Percentiles rank a stretch among this genome's conserved stretches.
Evolutionary conservation across 53 echinoderm and acorn worm genomes (phyloP).

Genomic region (Holothuria scabra): DNA sequence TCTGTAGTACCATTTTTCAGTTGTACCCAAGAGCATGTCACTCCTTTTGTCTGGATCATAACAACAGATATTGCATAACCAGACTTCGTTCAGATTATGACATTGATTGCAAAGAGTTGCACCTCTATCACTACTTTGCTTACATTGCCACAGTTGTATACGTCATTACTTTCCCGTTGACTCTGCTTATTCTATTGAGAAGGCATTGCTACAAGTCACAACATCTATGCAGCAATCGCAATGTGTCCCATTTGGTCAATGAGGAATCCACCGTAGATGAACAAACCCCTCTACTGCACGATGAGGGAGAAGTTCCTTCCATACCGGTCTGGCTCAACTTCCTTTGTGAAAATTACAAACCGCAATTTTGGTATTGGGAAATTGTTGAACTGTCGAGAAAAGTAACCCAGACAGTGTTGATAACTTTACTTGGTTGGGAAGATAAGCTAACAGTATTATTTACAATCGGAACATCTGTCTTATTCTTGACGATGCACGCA

Average conservation of each 20-base stretch:
- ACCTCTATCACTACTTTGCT: slow-evolving; percentile 53
- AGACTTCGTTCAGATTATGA: slow-evolving; percentile 61
- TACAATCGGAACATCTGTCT: slow-evolving; percentile 56
- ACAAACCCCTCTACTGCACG: not conserved
- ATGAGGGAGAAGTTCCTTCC: not conserved
- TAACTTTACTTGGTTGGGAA: slow-evolving; percentile 20
- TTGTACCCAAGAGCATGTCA: slow-evolving; percentile 60
- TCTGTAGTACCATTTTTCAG: slow-evolving; percentile 48
- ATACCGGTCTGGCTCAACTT: slow-evolving; percentile 23
- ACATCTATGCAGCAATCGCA: not conserved
- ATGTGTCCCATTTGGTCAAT: not conserved
- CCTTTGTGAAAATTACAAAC: slow-evolving; percentile 12
- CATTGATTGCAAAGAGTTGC: slow-evolving; percentile 43
- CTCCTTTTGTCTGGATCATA: slow-evolving; percentile 52
- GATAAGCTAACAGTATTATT: slow-evolving; percentile 51
- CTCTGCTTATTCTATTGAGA: slow-evolving; percentile 49
- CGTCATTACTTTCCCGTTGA: slow-evolving; percentile 57
- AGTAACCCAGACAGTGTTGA: not conserved
- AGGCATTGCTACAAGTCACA: not conserved
- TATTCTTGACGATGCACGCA: slow-evolving; percentile 59
- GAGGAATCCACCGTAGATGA: not conserved
- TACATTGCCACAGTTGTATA: slow-evolving; percentile 42
- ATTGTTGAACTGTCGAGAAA: slow-evolving; percentile 20
- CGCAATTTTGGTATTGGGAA: slow-evolving; percentile 31
- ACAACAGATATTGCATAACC: not conserved